phyloP scores from a whole-genome alignment of 2,797 vertebrate species.

The Agapornis canus region DNA sequence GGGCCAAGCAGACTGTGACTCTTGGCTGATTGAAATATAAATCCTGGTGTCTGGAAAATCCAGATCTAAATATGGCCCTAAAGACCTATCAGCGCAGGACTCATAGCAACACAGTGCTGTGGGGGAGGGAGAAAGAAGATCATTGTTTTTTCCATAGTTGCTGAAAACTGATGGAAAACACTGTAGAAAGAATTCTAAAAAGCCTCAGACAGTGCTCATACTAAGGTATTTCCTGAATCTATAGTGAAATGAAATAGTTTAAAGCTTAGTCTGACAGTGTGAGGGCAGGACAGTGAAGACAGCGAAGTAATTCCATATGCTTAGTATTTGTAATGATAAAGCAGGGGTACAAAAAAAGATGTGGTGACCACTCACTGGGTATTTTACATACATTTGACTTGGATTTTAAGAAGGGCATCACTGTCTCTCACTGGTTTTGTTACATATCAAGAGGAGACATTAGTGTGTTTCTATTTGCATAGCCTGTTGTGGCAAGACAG shows the following conservation, averaged over 20 bases:
- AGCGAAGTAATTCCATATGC: slow-evolving; percentile 41
- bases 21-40: slow-evolving; percentile 23
- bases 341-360: background rate
- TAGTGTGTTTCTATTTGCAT: background rate
- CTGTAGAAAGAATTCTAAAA: background rate
- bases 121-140: background rate
- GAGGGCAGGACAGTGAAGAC: slow-evolving; percentile 11
- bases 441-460: background rate
- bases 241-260: background rate
- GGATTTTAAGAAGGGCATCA: background rate
- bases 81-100: background rate
- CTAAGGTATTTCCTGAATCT: slow-evolving; percentile 5
- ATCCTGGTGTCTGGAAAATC: slow-evolving; percentile 28
- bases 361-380: background rate
- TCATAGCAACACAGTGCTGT: background rate
- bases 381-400: background rate
- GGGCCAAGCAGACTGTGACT: slow-evolving; percentile 26
- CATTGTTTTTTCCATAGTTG: background rate
- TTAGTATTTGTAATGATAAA: background rate
- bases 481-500: background rate
- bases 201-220: background rate
- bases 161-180: background rate
- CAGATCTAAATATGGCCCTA: background rate
- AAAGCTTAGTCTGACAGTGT: background rate
- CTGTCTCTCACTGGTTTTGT: background rate